Conservation (phyloP, 2,797 vertebrate genomes). For the Echeneis naucrates region DNA sequence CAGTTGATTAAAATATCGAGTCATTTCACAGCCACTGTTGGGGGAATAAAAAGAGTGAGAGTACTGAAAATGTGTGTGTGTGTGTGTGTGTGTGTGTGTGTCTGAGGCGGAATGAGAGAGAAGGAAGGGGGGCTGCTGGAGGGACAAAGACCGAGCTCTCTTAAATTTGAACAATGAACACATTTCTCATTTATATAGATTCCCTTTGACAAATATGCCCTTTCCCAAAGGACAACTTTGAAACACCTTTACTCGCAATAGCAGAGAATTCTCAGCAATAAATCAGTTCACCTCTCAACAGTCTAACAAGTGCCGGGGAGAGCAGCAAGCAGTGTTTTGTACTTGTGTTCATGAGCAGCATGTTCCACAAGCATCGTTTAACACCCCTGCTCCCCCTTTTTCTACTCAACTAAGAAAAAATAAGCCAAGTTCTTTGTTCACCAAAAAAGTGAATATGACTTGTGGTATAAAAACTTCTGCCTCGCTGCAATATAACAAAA, state of each 20-base stretch:
- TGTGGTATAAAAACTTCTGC: slow-evolving; percentile 93
- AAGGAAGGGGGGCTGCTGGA: slow-evolving; percentile 14
- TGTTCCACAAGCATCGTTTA: slow-evolving; percentile 47
- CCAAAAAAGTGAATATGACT: slow-evolving; percentile 87
- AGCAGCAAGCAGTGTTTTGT: slow-evolving; percentile 40
- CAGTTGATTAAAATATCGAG: slow-evolving; percentile 85
- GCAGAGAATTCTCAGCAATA: slow-evolving; percentile 67
- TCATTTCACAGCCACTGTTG: slow-evolving; percentile 83
- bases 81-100: slow-evolving; percentile 36
- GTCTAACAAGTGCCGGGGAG: slow-evolving; percentile 50
- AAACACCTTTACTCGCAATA: slow-evolving; percentile 68
- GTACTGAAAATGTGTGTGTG: slow-evolving; percentile 60
- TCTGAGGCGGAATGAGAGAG: slow-evolving; percentile 36
- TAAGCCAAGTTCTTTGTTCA: slow-evolving; percentile 78
- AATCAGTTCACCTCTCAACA: slow-evolving; percentile 62
- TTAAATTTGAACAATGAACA: slow-evolving; percentile 72
- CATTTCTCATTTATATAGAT: slow-evolving; percentile 78
- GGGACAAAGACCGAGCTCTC: slow-evolving; percentile 42
- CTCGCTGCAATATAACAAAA: slow-evolving; percentile 97
- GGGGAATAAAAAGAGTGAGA: slow-evolving; percentile 79
- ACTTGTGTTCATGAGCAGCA: slow-evolving; percentile 46
- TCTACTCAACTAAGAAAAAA: neutral
- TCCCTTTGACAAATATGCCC: slow-evolving; percentile 76
- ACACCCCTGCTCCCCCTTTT: slow-evolving; percentile 13
- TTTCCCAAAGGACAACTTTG: slow-evolving; percentile 79